A percentile compares a stretch with the other conserved stretches of the same genome.
These are phyloP conservation scores for Origma solitaria DNA, from an alignment of 2,113 vertebrate genomes.

Conservation along the genomic window DNA sequence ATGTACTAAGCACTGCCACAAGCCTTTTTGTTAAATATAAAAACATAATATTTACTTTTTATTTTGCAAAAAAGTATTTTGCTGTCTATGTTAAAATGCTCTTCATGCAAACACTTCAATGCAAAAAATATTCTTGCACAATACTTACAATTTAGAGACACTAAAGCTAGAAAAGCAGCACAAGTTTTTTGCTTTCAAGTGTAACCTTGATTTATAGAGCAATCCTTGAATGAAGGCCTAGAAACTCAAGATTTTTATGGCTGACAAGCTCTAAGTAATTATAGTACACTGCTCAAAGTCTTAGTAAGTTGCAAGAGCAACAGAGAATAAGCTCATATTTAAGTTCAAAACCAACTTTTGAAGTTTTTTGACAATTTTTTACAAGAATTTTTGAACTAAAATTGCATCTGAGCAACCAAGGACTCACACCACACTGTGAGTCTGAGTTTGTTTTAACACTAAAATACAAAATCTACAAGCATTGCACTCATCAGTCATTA, in stretches of 20 bases:
- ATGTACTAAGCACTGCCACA: neutral
- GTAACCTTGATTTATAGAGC: neutral
- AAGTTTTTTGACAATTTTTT: neutral
- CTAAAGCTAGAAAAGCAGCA: neutral
- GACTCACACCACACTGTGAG: neutral
- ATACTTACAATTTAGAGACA: neutral
- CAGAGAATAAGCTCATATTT: accelerated
- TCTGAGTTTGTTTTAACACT: neutral
- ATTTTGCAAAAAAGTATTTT: neutral
- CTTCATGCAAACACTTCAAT: accelerated
- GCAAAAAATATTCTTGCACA: neutral
- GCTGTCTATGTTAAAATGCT: neutral
- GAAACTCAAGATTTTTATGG: neutral
- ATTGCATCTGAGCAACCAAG: neutral
- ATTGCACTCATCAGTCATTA: neutral
- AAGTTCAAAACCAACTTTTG: neutral
- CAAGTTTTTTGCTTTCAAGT: neutral
- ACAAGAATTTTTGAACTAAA: neutral
- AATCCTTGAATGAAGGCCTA: neutral
- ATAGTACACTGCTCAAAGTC: neutral
- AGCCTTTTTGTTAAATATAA: neutral
- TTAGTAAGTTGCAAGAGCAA: neutral
- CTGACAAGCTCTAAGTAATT: neutral
- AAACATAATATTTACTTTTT: neutral
- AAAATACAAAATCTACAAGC: neutral